Evolutionary conservation across 1,140 invertebrate species (phyloP).

Genomic region (Drosophila busckii): DNA sequence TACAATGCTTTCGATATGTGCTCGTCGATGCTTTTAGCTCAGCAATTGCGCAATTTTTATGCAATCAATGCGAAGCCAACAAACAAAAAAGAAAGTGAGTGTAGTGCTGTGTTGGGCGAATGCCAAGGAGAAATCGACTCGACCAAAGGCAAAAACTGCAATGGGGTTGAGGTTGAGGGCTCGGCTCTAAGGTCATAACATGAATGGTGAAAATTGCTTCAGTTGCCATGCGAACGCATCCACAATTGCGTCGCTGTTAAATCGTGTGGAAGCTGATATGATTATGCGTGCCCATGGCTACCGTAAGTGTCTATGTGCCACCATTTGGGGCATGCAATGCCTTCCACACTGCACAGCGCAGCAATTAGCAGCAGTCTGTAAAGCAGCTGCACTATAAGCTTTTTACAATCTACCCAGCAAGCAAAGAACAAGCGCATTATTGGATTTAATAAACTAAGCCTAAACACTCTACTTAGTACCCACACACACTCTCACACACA

Average conservation of each 20-base stretch:
- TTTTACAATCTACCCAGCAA: slow-evolving; percentile 10
- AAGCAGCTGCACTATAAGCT: background rate
- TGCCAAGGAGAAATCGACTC: slow-evolving; percentile 10
- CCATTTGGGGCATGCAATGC: slow-evolving; percentile 20
- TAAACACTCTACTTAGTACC: slow-evolving; percentile 56
- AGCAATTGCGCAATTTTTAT: slow-evolving; percentile 69
- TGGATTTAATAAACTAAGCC: slow-evolving; percentile 55
- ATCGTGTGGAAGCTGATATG: slow-evolving; percentile 74
- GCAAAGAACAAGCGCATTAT: slow-evolving; percentile 59
- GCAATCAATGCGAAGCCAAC: slow-evolving; percentile 71
- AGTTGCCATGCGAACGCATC: slow-evolving; percentile 48
- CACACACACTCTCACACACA: slow-evolving; percentile 4
- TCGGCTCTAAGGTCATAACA: background rate
- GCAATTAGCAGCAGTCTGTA: slow-evolving; percentile 41
- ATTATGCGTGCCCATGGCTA: slow-evolving; percentile 53
- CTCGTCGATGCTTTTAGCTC: slow-evolving; percentile 55
- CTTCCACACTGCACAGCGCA: slow-evolving; percentile 20
- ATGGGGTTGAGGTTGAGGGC: background rate
- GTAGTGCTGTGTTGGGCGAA: slow-evolving; percentile 47
- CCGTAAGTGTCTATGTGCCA: background rate
- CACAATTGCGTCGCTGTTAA: slow-evolving; percentile 64
- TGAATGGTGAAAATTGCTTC: slow-evolving; percentile 4
- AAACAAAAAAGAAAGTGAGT: too few relatives aligned
- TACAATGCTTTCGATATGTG: slow-evolving; percentile 20
- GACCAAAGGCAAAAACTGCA: background rate